Conservation (phyloP, 1,140 invertebrate species). For the Brachionus rubens region DNA sequence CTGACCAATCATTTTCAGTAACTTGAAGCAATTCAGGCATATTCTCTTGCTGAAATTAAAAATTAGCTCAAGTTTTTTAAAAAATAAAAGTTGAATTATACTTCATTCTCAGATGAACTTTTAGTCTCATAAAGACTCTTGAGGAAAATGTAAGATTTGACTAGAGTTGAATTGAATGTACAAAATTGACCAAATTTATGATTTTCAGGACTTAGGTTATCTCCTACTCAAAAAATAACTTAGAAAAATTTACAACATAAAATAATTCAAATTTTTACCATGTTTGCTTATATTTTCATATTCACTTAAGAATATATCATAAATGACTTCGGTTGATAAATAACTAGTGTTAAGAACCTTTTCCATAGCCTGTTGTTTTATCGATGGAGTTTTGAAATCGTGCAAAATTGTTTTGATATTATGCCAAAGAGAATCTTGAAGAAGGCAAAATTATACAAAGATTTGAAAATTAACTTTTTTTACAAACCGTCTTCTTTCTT, state of each 20-base stretch:
- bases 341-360: conserved; percentile 55
- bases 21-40: conserved; percentile 1
- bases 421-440: conserved; percentile 29
- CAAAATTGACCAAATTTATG: conserved; percentile 6
- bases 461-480: too few relatives aligned
- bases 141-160: conserved; percentile 8
- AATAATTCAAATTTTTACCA: conserved; percentile 45
- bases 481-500: conserved; percentile 54
- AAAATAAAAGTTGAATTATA: too few relatives aligned
- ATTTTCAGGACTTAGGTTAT: conserved; percentile 17
- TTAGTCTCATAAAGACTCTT: neutral
- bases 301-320: conserved; percentile 52
- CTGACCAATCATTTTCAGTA: neutral
- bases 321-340: conserved; percentile 53
- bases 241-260: neutral
- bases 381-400: conserved; percentile 69
- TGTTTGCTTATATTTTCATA: conserved; percentile 50
- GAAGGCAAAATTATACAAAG: too few relatives aligned
- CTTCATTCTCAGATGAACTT: too few relatives aligned
- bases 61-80: too few relatives aligned
- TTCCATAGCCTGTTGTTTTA: conserved; percentile 56
- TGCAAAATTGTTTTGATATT: conserved; percentile 55
- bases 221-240: neutral
- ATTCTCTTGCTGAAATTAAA: too few relatives aligned
- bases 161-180: neutral